A percentile compares a stretch with the other conserved stretches of the same genome.
Evolutionary conservation across 1,140 invertebrate genomes (phyloP).

Genomic region (Drosophila malerkotliana): DNA sequence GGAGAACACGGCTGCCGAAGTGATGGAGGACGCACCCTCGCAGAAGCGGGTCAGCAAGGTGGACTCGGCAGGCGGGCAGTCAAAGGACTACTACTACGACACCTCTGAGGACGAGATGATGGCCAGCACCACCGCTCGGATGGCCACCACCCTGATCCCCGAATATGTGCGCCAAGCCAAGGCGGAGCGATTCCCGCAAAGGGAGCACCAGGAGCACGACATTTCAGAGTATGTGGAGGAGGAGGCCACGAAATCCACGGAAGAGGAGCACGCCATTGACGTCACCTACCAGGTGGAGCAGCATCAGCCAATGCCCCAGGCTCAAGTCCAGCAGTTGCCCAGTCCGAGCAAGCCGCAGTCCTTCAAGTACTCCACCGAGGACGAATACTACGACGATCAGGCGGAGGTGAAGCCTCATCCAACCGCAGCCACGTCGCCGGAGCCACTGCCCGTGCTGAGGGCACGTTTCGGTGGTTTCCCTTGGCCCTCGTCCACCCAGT

Average conservation of each 20-base stretch:
- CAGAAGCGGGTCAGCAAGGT: slow-evolving; percentile 42
- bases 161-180: slow-evolving; percentile 77
- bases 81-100: slow-evolving; percentile 58
- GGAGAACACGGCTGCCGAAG: slow-evolving; percentile 48
- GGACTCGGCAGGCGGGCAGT: slow-evolving; percentile 16
- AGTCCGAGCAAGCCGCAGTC: slow-evolving; percentile 23
- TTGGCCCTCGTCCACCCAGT: slow-evolving; percentile 40
- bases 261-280: slow-evolving; percentile 36
- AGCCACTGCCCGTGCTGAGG: slow-evolving; percentile 30
- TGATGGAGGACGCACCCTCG: slow-evolving; percentile 53
- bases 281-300: slow-evolving; percentile 48
- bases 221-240: slow-evolving; percentile 56
- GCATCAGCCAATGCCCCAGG: slow-evolving; percentile 41
- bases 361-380: slow-evolving; percentile 49
- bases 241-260: slow-evolving; percentile 18
- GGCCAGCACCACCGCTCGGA: slow-evolving; percentile 26
- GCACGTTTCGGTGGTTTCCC: slow-evolving; percentile 55
- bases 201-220: slow-evolving; percentile 20
- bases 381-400: slow-evolving; percentile 66
- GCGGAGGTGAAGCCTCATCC: slow-evolving; percentile 11
- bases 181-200: slow-evolving; percentile 57
- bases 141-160: slow-evolving; percentile 62
- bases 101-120: slow-evolving; percentile 35
- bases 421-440: slow-evolving; percentile 15
- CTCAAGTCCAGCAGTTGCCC: slow-evolving; percentile 55